These are phyloP conservation scores for Microtus pennsylvanicus DNA, from an alignment of 2,113 vertebrate genomes.

Conservation along the genomic window DNA sequence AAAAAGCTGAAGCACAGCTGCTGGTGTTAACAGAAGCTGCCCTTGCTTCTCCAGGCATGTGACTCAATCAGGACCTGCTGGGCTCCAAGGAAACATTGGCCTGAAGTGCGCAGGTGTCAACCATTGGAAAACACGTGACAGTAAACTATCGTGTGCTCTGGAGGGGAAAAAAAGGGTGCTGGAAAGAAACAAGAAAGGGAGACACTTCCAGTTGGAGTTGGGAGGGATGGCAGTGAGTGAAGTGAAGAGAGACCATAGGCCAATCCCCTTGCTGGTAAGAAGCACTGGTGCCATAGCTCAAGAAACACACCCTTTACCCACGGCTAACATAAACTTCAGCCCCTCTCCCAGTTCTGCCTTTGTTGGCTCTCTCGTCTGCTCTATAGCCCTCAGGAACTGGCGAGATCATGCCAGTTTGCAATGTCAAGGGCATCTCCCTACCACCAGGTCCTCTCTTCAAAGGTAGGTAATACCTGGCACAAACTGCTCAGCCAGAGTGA, in stretches of 20 bases:
- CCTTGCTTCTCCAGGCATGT: fast-evolving
- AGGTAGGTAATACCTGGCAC: fast-evolving
- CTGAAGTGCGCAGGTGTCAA: not conserved
- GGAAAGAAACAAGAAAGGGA: not conserved
- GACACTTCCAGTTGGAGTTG: not conserved
- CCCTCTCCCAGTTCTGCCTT: not conserved
- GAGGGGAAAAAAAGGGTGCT: not conserved
- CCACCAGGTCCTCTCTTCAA: not conserved
- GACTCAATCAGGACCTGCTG: no score
- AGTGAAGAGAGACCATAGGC: not conserved
- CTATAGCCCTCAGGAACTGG: not conserved
- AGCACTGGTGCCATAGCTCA: not conserved
- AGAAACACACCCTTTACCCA: not conserved
- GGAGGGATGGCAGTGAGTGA: not conserved
- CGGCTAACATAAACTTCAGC: not conserved
- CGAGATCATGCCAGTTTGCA: not conserved
- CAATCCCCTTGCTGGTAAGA: no score
- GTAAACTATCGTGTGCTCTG: fast-evolving
- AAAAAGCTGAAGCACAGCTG: not conserved
- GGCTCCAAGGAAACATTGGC: not conserved
- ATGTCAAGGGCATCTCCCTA: not conserved
- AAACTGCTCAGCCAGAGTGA: fast-evolving
- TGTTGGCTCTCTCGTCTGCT: not conserved
- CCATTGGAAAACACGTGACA: not conserved
- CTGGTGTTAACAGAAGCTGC: not conserved